Evolutionary conservation across 2,797 vertebrate genomes (phyloP), one percentile per base, ranked within the genome.

Genomic region (Danio albolineatus): DNA sequence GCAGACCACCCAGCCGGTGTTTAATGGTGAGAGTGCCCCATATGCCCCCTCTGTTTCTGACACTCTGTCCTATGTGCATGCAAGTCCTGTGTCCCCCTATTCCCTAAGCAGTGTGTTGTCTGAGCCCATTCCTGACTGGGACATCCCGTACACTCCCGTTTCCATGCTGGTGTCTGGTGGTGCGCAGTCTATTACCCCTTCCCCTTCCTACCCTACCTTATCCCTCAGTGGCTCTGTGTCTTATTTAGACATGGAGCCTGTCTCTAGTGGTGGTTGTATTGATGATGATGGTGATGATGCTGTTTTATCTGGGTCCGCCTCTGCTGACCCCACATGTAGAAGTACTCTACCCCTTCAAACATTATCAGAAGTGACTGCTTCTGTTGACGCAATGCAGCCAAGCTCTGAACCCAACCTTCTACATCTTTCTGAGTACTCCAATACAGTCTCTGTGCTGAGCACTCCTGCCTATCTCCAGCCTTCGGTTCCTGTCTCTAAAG

Each of bases 21-120:
- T 93, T 87, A 98, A 96, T 87, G 97, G 97, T 99, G 97, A 99
- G 97, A 92, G 90, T 87, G 17, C 79, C 70, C 61, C 80, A 62
- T 84, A 79, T 78, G 71, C 70, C n/a, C 56, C 80, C 73, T 67
- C 73, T 84, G 71, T 88, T 82, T 94, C 94, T 93, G 91, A 92
- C 90, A 92, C 86, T 92, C 91, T 92, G 87, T 89, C 76, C 84
- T 83, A 87, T 93, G 93, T 96, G 96, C 95, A 97, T 98, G 96
- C 93, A 87, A 94, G 94, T 85, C 93, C 95, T 91, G 89, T 94
- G 89, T 94, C 92, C 88, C 92, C 93, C 91, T 92, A 73, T 88
- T 94, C 95, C 89, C 91, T 88, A 93, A 93, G 92, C 88, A 94
- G 91, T 86, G 83, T 95, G 85, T 93, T 90, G 83, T 89, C 88